Evolutionary conservation across 2,113 vertebrate species (phyloP).

Genomic region (Alligator mississippiensis): DNA sequence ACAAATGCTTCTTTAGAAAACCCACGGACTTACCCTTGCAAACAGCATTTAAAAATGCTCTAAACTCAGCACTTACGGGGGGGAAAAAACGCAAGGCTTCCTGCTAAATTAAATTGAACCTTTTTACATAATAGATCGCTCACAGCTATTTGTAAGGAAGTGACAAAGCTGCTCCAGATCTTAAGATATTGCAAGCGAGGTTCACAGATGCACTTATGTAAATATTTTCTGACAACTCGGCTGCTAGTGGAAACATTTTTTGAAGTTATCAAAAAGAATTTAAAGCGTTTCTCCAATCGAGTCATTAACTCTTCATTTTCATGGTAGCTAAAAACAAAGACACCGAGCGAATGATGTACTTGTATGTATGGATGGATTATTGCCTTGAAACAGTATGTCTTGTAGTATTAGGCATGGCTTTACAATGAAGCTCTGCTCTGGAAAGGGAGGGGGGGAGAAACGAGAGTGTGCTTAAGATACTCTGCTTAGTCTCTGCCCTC

Average conservation of each 20-base stretch:
- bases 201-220: slow-evolving; percentile 70
- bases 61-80: slow-evolving; percentile 36
- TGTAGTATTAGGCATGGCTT: not conserved
- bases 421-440: not conserved
- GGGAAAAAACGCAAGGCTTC: slow-evolving; percentile 50
- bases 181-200: slow-evolving; percentile 42
- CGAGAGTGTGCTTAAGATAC: not conserved
- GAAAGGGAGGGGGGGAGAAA: not conserved
- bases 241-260: slow-evolving; percentile 33
- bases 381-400: not conserved
- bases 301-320: slow-evolving; percentile 53
- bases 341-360: not conserved
- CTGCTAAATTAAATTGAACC: slow-evolving; percentile 68
- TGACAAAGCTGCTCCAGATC: slow-evolving; percentile 66
- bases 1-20: not conserved
- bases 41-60: slow-evolving; percentile 4
- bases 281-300: slow-evolving; percentile 38
- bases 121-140: slow-evolving; percentile 73
- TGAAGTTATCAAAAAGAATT: slow-evolving; percentile 76
- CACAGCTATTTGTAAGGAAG: slow-evolving; percentile 74
- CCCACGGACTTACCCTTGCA: not conserved
- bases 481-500: not conserved
- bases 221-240: slow-evolving; percentile 69
- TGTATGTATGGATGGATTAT: not conserved
- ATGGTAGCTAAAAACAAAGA: not conserved